These are phyloP conservation scores for Empis stercorea DNA, from an alignment of 2,888 invertebrate species.

Conservation along the genomic window DNA sequence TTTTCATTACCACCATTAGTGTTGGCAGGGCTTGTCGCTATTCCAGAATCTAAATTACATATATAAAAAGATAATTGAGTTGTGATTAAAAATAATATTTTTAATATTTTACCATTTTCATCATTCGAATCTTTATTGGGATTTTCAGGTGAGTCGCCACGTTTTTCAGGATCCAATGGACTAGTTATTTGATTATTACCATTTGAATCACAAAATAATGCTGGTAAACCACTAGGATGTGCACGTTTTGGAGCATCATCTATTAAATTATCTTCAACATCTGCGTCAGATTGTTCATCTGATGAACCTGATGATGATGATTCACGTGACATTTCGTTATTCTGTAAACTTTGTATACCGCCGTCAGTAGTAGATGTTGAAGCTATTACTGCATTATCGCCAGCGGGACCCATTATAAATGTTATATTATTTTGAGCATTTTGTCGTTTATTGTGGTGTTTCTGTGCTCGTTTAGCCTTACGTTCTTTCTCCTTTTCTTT, in stretches of 20 bases:
- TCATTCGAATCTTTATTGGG: conserved; percentile 42
- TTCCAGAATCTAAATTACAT: conserved; percentile 28
- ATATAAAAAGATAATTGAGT: background rate
- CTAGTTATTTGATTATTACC: conserved; percentile 26
- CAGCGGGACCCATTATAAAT: conserved; percentile 12
- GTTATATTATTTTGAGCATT: conserved; percentile 13
- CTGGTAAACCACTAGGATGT: background rate
- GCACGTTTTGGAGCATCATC: conserved; percentile 29
- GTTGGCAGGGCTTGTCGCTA: conserved; percentile 33
- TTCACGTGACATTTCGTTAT: conserved; percentile 7
- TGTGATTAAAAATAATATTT: background rate
- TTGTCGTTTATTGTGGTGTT: conserved; percentile 24
- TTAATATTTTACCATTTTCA: conserved; percentile 31
- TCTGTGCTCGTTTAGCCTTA: conserved; percentile 33
- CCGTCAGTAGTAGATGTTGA: background rate
- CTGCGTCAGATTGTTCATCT: conserved; percentile 64
- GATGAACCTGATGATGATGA: conserved; percentile 34
- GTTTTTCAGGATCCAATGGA: conserved; percentile 36
- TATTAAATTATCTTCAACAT: conserved; percentile 66
- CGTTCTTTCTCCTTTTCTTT: conserved; percentile 43
- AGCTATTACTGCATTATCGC: conserved; percentile 3
- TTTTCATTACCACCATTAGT: conserved; percentile 16
- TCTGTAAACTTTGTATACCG: conserved; percentile 8
- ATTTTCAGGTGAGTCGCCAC: conserved; percentile 44
- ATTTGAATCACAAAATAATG: conserved; percentile 23